A percentile compares a stretch with the other conserved stretches of the same genome.
These are phyloP conservation scores for Pteropus alecto DNA, from an alignment of 2,113 vertebrate species.

Conservation along the genomic window DNA sequence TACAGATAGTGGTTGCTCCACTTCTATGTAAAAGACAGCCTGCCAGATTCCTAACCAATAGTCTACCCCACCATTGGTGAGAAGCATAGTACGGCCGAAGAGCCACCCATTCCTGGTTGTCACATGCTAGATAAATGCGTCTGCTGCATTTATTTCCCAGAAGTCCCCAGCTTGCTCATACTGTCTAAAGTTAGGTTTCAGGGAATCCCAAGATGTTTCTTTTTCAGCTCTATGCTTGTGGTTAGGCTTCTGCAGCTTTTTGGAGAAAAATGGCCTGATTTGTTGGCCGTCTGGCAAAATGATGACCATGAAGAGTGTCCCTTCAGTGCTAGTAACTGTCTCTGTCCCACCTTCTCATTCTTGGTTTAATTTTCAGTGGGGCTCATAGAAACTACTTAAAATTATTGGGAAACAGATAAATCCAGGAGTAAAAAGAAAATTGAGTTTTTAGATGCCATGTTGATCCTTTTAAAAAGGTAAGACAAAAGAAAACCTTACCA, in stretches of 20 bases:
- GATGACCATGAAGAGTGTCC: background rate
- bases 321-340: background rate
- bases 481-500: background rate
- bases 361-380: background rate
- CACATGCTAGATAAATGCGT: background rate
- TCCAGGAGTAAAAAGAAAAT: background rate
- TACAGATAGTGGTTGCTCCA: background rate
- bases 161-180: background rate
- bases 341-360: background rate
- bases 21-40: background rate
- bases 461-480: background rate
- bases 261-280: background rate
- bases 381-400: background rate
- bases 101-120: background rate
- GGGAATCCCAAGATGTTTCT: conserved; percentile 37
- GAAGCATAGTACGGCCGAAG: background rate
- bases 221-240: conserved; percentile 6
- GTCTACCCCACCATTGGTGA: background rate
- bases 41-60: background rate
- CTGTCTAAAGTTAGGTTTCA: conserved; percentile 52
- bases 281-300: background rate
- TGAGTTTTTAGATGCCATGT: background rate
- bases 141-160: background rate
- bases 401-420: background rate
- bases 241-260: background rate